These are phyloP conservation scores for Brassicogethes aeneus DNA, from an alignment of 2,888 invertebrate genomes.

Conservation along the genomic window DNA sequence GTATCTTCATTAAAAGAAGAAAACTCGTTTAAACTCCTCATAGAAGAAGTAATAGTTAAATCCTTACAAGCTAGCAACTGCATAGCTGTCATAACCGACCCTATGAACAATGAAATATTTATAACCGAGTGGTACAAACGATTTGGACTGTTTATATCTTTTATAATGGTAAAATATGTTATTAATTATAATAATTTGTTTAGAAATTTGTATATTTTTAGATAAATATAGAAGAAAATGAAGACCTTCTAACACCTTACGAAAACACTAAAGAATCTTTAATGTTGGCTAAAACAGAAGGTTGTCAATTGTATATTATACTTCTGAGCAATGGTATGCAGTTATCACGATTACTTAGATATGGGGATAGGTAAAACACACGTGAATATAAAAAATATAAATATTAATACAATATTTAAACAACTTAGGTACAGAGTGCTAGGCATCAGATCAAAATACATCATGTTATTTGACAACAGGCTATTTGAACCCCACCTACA, in stretches of 20 bases:
- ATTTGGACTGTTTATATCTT: conserved; percentile 39
- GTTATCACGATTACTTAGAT: conserved; percentile 55
- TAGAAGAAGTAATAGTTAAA: conserved; percentile 33
- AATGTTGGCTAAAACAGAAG: conserved; percentile 49
- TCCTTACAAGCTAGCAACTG: conserved; percentile 39
- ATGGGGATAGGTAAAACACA: conserved; percentile 66
- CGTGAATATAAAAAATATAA: conserved; percentile 4
- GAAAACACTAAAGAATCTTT: conserved; percentile 50
- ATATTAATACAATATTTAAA: neutral
- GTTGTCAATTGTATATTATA: conserved; percentile 64
- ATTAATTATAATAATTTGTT: no score
- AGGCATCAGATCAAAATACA: conserved; percentile 60
- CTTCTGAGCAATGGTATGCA: conserved; percentile 65
- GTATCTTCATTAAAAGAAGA: conserved; percentile 35
- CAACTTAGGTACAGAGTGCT: conserved; percentile 53
- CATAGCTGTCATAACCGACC: conserved; percentile 46
- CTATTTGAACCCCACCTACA: conserved; percentile 56
- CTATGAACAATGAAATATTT: conserved; percentile 46
- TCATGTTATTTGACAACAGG: conserved; percentile 60
- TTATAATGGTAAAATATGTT: conserved; percentile 42
- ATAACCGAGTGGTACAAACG: conserved; percentile 43
- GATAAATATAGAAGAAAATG: conserved; percentile 52
- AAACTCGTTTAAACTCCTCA: conserved; percentile 19
- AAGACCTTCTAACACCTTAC: conserved; percentile 56
- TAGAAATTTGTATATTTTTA: conserved; percentile 28